phyloP scores from a whole-genome alignment of 1,140 invertebrate species.

The Melipona quadrifasciata region DNA sequence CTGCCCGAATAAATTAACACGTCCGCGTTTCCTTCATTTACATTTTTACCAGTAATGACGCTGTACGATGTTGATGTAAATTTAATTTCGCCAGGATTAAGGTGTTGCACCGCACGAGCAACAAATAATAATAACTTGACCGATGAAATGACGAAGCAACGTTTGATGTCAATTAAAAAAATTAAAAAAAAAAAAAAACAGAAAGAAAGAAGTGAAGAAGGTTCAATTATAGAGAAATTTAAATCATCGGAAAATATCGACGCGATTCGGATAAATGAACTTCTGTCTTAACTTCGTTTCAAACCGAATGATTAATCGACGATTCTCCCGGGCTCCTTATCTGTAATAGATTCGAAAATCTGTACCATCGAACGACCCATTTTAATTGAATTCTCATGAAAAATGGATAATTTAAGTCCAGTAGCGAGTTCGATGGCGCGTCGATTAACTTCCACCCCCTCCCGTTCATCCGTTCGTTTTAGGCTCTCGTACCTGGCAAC shows the following conservation, averaged over 20 bases:
- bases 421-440: constrained; percentile 44
- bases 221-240: neutral
- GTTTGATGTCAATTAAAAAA: neutral
- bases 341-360: constrained; percentile 49
- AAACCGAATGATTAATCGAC: neutral
- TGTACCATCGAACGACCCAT: constrained; percentile 63
- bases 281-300: neutral
- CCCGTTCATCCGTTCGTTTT: constrained; percentile 49
- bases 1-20: too few relatives aligned
- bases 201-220: accelerated
- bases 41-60: too few relatives aligned
- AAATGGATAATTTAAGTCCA: constrained; percentile 63
- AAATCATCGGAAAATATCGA: neutral
- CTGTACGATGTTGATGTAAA: too few relatives aligned
- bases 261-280: neutral
- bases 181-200: too few relatives aligned
- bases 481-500: constrained; percentile 58
- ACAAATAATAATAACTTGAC: neutral
- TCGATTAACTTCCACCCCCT: constrained; percentile 42
- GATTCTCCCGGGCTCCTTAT: neutral
- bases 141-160: neutral
- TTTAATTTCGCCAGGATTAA: too few relatives aligned
- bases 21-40: too few relatives aligned
- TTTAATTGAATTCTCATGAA: constrained; percentile 74
- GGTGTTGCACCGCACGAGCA: too few relatives aligned